phyloP scores from a whole-genome alignment of 1,140 invertebrate species.

The Phymastichus coffea region DNA sequence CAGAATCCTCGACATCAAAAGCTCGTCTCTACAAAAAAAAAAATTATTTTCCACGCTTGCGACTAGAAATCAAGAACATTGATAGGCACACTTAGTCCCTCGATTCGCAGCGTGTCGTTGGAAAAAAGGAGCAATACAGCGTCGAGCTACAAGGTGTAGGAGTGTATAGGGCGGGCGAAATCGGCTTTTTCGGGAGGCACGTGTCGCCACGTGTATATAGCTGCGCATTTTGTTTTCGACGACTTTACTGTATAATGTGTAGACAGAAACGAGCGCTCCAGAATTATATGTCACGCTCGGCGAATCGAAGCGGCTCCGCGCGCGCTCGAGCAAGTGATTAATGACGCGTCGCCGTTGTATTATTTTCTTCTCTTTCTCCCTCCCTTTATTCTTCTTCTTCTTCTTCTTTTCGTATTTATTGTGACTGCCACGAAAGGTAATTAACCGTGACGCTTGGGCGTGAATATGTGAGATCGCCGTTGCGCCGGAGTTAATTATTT shows the following conservation, averaged over 20 bases:
- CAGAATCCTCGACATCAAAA: too few relatives aligned
- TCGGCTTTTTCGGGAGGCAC: constrained; percentile 36
- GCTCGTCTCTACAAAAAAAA: too few relatives aligned
- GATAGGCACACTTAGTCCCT: constrained; percentile 6
- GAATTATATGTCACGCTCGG: not conserved
- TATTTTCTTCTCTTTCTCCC: too few relatives aligned
- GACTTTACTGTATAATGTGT: too few relatives aligned
- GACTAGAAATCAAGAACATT: too few relatives aligned
- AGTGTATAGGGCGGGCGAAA: constrained; percentile 4
- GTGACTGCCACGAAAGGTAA: not conserved
- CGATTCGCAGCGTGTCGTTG: not conserved
- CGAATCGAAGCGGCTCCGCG: not conserved
- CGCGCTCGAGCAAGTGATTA: constrained; percentile 6
- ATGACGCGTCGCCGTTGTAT: too few relatives aligned
- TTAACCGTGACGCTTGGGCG: constrained; percentile 1
- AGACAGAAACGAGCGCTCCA: not conserved
- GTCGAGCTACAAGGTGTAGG: not conserved
- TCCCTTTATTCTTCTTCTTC: not conserved
- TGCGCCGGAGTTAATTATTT: too few relatives aligned
- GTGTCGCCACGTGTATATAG: constrained; percentile 49
- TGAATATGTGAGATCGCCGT: too few relatives aligned
- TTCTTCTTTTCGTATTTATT: not conserved
- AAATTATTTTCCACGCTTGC: too few relatives aligned
- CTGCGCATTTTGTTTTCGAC: constrained; percentile 24
- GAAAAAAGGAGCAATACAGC: not conserved